Conservation (phyloP, 2,113 vertebrate species). For the Uropsilus gracilis region DNA sequence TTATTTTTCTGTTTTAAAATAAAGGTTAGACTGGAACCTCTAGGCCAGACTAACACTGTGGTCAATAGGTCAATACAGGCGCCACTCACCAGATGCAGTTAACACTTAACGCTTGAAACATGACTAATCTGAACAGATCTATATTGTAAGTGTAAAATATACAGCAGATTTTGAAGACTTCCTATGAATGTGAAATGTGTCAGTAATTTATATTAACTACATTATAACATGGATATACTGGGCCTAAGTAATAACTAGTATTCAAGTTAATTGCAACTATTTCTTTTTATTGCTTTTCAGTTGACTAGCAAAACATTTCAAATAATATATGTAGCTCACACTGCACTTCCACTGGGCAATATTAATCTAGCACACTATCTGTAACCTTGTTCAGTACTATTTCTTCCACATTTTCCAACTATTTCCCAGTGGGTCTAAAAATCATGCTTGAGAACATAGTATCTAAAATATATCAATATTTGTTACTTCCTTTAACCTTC, state of each 20-base stretch:
- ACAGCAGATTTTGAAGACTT: neutral
- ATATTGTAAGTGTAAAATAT: neutral
- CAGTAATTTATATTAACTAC: conserved; percentile 12
- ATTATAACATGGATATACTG: neutral
- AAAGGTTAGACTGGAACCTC: neutral
- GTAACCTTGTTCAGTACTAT: neutral
- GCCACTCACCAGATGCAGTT: neutral
- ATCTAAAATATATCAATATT: neutral
- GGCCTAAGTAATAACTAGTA: neutral
- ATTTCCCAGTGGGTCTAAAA: neutral
- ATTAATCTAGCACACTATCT: neutral
- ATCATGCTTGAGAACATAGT: neutral
- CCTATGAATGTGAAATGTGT: neutral
- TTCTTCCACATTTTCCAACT: neutral
- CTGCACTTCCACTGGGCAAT: neutral
- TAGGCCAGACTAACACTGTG: neutral
- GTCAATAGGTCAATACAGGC: neutral
- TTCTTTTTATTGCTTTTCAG: conserved; percentile 43
- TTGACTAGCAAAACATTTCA: neutral
- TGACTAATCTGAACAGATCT: neutral
- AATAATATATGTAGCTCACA: neutral
- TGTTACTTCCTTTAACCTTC: neutral
- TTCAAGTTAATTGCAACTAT: conserved; percentile 11
- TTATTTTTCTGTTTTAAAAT: neutral
- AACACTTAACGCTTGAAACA: neutral